These are phyloP conservation scores for Neomonachus schauinslandi DNA, from an alignment of 2,113 vertebrate genomes.

Conservation along the genomic window DNA sequence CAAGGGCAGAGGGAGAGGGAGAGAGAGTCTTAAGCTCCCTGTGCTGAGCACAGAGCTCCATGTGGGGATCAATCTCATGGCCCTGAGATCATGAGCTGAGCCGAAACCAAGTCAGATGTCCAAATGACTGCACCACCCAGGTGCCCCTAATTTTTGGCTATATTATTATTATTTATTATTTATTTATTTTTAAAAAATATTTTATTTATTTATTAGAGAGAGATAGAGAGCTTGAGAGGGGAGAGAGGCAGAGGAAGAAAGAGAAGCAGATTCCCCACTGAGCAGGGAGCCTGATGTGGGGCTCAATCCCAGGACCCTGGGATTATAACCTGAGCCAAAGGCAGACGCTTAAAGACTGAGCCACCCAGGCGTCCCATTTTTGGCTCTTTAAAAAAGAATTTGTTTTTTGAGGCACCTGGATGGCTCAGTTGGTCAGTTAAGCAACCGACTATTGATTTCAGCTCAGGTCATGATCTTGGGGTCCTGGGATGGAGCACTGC, in stretches of 20 bases:
- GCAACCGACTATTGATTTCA: background rate
- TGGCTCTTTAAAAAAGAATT: background rate
- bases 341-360: background rate
- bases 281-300: background rate
- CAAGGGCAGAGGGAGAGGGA: background rate
- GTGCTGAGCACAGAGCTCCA: background rate
- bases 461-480: background rate
- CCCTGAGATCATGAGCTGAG: background rate
- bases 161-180: background rate
- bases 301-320: background rate
- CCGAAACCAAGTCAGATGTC: background rate
- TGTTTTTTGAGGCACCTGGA: background rate
- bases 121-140: background rate
- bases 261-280: background rate
- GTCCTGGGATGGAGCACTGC: background rate
- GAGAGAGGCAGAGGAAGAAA: background rate
- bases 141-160: background rate
- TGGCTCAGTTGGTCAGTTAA: background rate
- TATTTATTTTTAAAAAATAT: background rate
- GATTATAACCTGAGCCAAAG: background rate
- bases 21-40: background rate
- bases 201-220: background rate
- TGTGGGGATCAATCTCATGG: background rate
- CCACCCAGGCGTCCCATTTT: background rate
- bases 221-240: background rate